A percentile compares a stretch with the other conserved stretches of the same genome.
phyloP scores from a whole-genome alignment of 2,888 invertebrate species.

The Urechis unicinctus region DNA sequence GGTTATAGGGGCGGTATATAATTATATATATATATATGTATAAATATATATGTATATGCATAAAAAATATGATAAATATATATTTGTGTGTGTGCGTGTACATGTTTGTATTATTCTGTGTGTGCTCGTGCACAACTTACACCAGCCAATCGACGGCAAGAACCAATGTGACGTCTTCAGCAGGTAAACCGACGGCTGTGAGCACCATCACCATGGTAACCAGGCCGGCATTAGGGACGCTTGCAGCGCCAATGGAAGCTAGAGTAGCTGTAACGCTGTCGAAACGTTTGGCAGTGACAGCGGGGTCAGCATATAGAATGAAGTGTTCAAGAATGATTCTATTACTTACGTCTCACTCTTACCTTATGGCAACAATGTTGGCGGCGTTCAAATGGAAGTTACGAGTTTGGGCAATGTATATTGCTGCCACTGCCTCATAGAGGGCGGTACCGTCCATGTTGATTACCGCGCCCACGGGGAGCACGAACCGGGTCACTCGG shows the following conservation, averaged over 20 bases:
- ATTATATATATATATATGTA: too few relatives aligned
- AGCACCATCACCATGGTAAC: slow-evolving; percentile 68
- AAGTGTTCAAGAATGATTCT: not conserved
- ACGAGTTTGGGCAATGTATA: slow-evolving; percentile 92
- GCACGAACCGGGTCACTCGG: slow-evolving; percentile 82
- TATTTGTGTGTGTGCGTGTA: too few relatives aligned
- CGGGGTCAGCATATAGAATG: too few relatives aligned
- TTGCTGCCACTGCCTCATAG: slow-evolving; percentile 95
- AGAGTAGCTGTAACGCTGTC: slow-evolving; percentile 91
- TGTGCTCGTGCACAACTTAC: too few relatives aligned
- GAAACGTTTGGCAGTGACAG: too few relatives aligned
- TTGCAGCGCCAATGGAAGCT: slow-evolving; percentile 93
- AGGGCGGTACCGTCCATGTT: slow-evolving; percentile 97
- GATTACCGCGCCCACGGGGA: slow-evolving; percentile 95
- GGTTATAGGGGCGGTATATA: too few relatives aligned
- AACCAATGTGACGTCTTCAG: slow-evolving; percentile 49
- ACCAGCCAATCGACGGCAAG: slow-evolving; percentile 52
- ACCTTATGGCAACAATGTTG: slow-evolving; percentile 88
- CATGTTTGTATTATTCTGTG: too few relatives aligned
- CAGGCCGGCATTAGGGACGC: slow-evolving; percentile 88
- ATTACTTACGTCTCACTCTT: not conserved
- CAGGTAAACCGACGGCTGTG: slow-evolving; percentile 49
- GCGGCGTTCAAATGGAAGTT: slow-evolving; percentile 71
- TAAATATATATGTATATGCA: too few relatives aligned
- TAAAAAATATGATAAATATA: too few relatives aligned